Evolutionary conservation across 2,113 vertebrate species (phyloP), one percentile per base, ranked within the genome.

Genomic region (Gallinago undulata): DNA sequence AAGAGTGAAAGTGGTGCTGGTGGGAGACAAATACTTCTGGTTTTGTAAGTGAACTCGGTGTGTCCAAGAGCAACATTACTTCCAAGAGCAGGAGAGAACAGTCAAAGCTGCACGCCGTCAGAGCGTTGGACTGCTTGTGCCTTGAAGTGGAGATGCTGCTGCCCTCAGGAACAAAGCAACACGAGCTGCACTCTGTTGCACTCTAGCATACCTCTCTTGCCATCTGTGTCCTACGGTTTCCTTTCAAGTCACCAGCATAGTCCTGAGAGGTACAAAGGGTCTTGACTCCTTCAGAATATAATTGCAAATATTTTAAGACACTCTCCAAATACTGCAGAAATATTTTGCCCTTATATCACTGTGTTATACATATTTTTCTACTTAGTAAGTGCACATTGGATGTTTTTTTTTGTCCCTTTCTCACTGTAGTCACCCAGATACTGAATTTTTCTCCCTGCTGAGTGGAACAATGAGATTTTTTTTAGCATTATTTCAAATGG

Each of bases 401-500:
- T 50, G 37, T 21, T 48, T 57, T 82, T 87, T 75, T 84, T 45
- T 66, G 8, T 85, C 79, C 63, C 55, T 93, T 86, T 87, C 16
- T 82, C 76, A 53, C 70, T 73, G 57, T 55, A 96, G 93, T 84
- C 93, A 92, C 94, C 85, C 62, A 82, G 94, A 92, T 96, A 86
- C 95, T 76, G 74, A 93, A 68, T 96, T 97, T 95, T 95, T 94
- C 79, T 94, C 81, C 95, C 95, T 39, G 92, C 97, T 89, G 97
- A 96, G 97, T 76, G 67, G 81, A 98, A 98, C 97, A 98, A 97
- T 96, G 79, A 91, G 70, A 81, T 16, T 68, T 96, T 95, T 93
- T 94, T 95, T 90, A 90, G 90, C 91, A 93, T 97, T 96, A 98
- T 97, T 98, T 97, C 97, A 95, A 98, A 97, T 97, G 96, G 97